Evolutionary conservation across 2,797 vertebrate genomes (phyloP).

Genomic region (Euthynnus affinis): DNA sequence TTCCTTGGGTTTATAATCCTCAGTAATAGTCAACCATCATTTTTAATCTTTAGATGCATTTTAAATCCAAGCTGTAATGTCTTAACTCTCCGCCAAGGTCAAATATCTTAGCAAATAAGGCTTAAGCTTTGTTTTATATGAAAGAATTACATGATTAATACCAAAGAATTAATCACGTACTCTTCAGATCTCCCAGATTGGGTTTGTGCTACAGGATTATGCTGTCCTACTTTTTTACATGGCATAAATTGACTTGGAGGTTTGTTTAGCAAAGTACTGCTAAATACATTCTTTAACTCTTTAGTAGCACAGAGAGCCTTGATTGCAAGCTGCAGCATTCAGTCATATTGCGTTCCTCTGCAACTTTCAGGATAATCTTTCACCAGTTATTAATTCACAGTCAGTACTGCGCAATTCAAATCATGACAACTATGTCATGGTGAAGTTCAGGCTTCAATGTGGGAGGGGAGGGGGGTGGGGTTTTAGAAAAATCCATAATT

Average conservation of each 20-base stretch:
- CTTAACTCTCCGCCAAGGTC: constrained; percentile 91
- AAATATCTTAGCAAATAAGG: constrained; percentile 91
- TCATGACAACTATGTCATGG: constrained; percentile 10
- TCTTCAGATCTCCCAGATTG: constrained; percentile 89
- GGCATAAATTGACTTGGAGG: constrained; percentile 84
- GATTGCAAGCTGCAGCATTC: constrained; percentile 50
- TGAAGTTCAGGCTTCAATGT: background rate
- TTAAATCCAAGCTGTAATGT: constrained; percentile 91
- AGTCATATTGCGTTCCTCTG: constrained; percentile 2
- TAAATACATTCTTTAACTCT: constrained; percentile 80
- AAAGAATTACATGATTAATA: constrained; percentile 93
- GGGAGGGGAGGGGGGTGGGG: no score
- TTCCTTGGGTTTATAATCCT: constrained; percentile 90
- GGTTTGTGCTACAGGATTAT: constrained; percentile 88
- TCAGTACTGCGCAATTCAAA: constrained; percentile 23
- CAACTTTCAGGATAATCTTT: constrained; percentile 31
- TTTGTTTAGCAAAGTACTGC: constrained; percentile 82
- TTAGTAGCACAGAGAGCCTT: constrained; percentile 42
- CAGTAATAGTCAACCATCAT: constrained; percentile 89
- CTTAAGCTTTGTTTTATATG: constrained; percentile 93
- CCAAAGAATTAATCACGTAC: constrained; percentile 91
- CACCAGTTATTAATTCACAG: constrained; percentile 30
- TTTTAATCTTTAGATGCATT: constrained; percentile 93
- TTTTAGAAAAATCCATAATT: constrained; percentile 8
- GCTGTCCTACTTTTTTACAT: constrained; percentile 89